Evolutionary conservation across 2,888 invertebrate species (phyloP).

Genomic region (Polia nebulosa): DNA sequence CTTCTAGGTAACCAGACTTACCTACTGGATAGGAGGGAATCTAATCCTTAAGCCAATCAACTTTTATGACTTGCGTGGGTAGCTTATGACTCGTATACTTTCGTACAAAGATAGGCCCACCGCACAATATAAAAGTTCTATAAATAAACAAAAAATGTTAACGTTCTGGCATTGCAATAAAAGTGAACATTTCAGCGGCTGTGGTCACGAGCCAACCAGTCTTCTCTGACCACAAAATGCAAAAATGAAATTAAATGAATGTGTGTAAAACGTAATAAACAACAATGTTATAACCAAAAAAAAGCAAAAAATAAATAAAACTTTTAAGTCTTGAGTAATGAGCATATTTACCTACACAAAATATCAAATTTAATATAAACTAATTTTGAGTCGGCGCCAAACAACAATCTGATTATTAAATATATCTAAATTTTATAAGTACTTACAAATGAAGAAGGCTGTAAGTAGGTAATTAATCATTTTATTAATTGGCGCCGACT

Average conservation of each 20-base stretch:
- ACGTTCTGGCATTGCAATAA: conserved; percentile 31
- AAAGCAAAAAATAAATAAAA: not conserved
- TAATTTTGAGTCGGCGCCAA: too few relatives aligned
- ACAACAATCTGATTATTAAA: too few relatives aligned
- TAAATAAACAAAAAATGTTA: conserved; percentile 28
- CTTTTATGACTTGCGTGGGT: conserved; percentile 49
- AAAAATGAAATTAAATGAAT: conserved; percentile 31
- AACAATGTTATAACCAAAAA: conserved; percentile 4
- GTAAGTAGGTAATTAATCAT: too few relatives aligned
- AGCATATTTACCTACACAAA: too few relatives aligned
- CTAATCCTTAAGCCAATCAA: conserved; percentile 44
- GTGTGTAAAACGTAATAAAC: conserved; percentile 5
- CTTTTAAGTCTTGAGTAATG: too few relatives aligned
- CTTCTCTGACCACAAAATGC: conserved; percentile 37
- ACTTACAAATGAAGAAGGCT: too few relatives aligned
- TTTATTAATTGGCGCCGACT: too few relatives aligned
- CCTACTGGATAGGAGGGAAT: conserved; percentile 1
- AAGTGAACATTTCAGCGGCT: conserved; percentile 35
- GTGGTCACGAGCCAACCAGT: conserved; percentile 45
- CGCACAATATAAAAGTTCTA: conserved; percentile 21
- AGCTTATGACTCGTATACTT: conserved; percentile 31
- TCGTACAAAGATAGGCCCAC: not conserved
- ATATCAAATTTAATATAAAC: too few relatives aligned
- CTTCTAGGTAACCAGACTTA: conserved; percentile 16
- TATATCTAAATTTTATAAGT: too few relatives aligned